Conservation (phyloP, 2,797 vertebrate species). For the Sciurus carolinensis region DNA sequence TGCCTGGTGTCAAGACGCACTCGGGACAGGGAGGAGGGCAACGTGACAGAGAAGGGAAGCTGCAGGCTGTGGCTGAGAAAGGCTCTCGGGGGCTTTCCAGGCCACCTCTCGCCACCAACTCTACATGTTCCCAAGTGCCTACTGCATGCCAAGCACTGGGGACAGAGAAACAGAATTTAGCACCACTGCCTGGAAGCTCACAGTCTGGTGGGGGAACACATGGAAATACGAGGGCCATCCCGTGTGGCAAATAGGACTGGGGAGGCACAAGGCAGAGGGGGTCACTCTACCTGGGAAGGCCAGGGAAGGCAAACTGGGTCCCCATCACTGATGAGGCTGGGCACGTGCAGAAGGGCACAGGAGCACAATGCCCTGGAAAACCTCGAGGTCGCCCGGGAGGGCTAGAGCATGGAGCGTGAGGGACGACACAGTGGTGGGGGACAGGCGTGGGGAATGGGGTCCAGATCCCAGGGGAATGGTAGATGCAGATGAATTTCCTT, state of each 20-base stretch:
- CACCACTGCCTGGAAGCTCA: not conserved
- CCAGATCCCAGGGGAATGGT: not conserved
- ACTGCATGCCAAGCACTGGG: not conserved
- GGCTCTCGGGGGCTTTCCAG: not conserved
- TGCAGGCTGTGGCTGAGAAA: not conserved
- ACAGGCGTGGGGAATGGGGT: not conserved
- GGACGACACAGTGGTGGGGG: not conserved
- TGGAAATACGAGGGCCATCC: not conserved
- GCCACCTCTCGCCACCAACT: too few relatives aligned
- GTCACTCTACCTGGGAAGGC: not conserved
- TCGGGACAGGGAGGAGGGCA: not conserved
- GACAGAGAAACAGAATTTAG: not conserved
- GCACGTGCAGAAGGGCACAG: not conserved
- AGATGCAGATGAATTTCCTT: not conserved
- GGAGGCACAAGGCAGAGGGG: not conserved
- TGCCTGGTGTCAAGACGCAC: not conserved
- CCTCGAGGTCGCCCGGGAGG: not conserved
- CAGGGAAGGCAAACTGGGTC: not conserved
- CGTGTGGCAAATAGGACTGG: accelerated
- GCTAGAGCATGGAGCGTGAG: not conserved
- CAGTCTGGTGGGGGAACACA: not conserved
- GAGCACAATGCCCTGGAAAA: not conserved
- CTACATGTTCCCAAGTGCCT: not conserved
- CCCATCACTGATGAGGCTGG: not conserved
- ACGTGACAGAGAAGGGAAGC: not conserved